phyloP scores from a whole-genome alignment of 2,888 invertebrate genomes.

The Drosophila limbata region DNA sequence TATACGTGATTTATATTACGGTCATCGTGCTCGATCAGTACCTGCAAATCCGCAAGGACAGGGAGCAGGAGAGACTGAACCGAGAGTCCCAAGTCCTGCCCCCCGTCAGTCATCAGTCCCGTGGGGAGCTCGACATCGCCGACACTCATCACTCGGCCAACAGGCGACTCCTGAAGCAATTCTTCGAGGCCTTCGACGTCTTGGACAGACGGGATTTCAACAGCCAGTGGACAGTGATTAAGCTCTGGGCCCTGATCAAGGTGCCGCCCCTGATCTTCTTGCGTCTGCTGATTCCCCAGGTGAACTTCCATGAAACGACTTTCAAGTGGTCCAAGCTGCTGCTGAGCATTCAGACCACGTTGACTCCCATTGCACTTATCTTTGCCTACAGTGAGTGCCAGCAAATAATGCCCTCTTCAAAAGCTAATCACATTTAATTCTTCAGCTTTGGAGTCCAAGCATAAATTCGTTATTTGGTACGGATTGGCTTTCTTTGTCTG shows the following conservation, averaged over 20 bases:
- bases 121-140: background rate
- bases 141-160: conserved; percentile 1
- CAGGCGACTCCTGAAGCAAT: conserved; percentile 19
- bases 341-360: conserved; percentile 31
- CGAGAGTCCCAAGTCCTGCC: conserved; percentile 1
- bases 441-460: background rate
- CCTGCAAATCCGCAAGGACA: conserved; percentile 24
- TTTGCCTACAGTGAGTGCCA: conserved; percentile 11
- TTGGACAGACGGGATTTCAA: conserved; percentile 18
- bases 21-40: conserved; percentile 38
- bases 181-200: conserved; percentile 24
- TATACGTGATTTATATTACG: conserved; percentile 33
- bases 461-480: background rate
- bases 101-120: background rate
- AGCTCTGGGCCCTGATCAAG: conserved; percentile 43
- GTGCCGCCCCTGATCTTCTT: conserved; percentile 20
- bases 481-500: background rate
- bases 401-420: background rate
- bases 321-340: conserved; percentile 48
- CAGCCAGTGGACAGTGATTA: conserved; percentile 34
- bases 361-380: conserved; percentile 20
- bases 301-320: background rate
- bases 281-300: conserved; percentile 40
- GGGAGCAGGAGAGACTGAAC: background rate
- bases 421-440: background rate